Base-by-base conservation (phyloP, 2,888 invertebrate species). In the Drosophila cognata region DNA sequence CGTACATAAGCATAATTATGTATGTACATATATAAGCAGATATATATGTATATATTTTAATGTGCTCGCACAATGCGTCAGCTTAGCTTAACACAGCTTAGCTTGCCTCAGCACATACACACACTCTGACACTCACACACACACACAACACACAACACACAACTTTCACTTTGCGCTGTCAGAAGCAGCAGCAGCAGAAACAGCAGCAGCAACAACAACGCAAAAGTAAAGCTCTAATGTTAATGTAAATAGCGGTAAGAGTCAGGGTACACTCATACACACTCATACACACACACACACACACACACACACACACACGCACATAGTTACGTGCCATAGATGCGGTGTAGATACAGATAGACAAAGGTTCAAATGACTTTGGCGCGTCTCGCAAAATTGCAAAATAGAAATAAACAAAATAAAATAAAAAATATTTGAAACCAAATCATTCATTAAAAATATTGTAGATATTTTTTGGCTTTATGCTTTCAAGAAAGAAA, bases 161-260 rank as follows among this genome's bases (percentile, higher is more conserved):
- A 88, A 89, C 84, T 86, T 86, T 86, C 85, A 86, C 85, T 86
- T 86, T 86, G 85, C 88, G 85, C 73, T 76, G 88, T 89, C 89
- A 89, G 85, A 88, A 88, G 82, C 79, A 78, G 71, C 70, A 66
- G 48, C 29, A 70, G 46, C 48, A 67, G 35, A 66, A 65, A 28
- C 73, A 67, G 60, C 51, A 59, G 52, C 56, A 65, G 52, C 65
- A 63, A 55, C 73, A 73, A 53, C 71, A 70, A 63, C 66, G 66
- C 68, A 79, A 80, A 81, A 75, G 71, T 73, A 90, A 76, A 84
- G 89, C 90, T 88, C 84, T 89, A 84, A 89, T 82, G 84, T 84
- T 80, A 89, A 87, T 89, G 90, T 84, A 86, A 90, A 88, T 85
- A 89, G 83, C 86, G 88, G 86, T 88, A 89, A 90, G 84, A 89